Conservation (phyloP, 2,113 vertebrate species). For the Pardalotus punctatus region DNA sequence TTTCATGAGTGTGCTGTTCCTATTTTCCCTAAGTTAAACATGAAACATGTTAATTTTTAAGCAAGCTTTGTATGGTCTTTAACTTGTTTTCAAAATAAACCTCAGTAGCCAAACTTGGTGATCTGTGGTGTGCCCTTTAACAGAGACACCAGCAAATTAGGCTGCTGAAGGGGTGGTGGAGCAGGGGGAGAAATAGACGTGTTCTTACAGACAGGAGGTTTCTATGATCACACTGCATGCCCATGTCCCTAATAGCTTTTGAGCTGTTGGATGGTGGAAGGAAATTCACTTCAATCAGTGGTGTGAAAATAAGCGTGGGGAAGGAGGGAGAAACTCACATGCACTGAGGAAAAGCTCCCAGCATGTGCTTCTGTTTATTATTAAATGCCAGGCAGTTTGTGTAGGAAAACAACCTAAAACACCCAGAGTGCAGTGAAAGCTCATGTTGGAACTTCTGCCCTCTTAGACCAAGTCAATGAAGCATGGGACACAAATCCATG, state of each 20-base stretch:
- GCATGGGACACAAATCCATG: neutral
- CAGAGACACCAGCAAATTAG: neutral
- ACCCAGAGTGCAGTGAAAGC: neutral
- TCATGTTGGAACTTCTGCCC: neutral
- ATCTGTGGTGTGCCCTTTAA: neutral
- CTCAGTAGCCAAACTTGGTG: neutral
- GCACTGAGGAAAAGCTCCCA: neutral
- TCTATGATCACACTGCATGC: too few relatives aligned
- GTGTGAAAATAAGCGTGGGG: neutral
- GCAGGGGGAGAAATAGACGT: neutral
- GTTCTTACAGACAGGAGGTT: rapidly evolving
- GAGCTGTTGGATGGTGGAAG: neutral
- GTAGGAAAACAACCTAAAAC: neutral
- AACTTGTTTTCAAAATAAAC: conserved; percentile 14
- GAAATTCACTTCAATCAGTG: neutral
- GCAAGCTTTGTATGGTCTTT: neutral
- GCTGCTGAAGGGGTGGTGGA: neutral
- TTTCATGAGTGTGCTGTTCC: neutral
- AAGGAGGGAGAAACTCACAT: rapidly evolving
- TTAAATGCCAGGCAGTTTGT: neutral
- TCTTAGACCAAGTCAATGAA: neutral
- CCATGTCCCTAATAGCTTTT: neutral
- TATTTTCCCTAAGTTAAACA: neutral
- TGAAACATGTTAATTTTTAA: neutral
- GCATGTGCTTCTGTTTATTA: rapidly evolving